Conservation (phyloP, 1,140 invertebrate species). For the Microplitis mediator region DNA sequence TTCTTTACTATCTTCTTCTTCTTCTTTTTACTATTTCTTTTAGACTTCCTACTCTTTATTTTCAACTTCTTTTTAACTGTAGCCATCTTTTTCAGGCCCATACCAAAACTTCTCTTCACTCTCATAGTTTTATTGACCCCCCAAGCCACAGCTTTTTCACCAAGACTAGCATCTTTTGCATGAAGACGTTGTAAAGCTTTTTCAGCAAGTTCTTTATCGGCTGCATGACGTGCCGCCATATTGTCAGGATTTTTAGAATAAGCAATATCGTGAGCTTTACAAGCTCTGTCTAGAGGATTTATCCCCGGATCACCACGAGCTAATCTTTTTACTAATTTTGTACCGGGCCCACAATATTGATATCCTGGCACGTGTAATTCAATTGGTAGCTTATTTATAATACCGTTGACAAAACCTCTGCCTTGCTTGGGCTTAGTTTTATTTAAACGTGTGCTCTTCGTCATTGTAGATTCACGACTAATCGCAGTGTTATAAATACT, state of each 20-base stretch:
- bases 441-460: background rate
- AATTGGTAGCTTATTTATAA: background rate
- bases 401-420: no score
- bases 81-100: no score
- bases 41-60: no score
- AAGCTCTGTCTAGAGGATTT: background rate
- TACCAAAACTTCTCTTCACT: constrained; percentile 19
- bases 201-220: background rate
- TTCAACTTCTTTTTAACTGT: no score
- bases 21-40: no score
- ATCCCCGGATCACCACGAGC: no score
- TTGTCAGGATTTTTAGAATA: background rate
- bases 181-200: constrained; percentile 31
- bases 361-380: background rate
- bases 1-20: no score
- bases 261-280: background rate
- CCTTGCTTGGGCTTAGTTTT: background rate
- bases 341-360: no score
- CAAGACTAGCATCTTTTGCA: constrained; percentile 44
- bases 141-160: constrained; percentile 47
- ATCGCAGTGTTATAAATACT: no score
- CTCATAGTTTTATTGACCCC: constrained; percentile 46
- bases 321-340: no score
- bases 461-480: background rate
- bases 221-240: background rate